phyloP scores from a whole-genome alignment of 1,140 invertebrate genomes.

The Drosophila biarmipes region DNA sequence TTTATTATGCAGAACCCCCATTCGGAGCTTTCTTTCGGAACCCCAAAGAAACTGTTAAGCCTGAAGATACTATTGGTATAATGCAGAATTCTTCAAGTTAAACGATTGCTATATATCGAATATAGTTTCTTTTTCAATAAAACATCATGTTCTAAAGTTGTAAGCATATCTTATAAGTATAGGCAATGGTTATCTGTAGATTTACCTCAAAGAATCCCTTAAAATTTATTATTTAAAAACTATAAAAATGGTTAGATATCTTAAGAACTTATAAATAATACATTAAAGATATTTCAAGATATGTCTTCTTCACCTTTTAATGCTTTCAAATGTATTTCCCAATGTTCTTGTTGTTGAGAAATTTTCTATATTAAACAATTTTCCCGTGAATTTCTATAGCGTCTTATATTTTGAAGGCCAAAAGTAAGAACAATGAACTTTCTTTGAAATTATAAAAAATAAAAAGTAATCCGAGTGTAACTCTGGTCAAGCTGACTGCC shows the following conservation, averaged over 20 bases:
- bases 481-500: not conserved
- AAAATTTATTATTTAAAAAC: too few species aligned
- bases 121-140: too few species aligned
- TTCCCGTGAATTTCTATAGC: not conserved
- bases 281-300: not conserved
- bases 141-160: too few species aligned
- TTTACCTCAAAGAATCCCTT: too few species aligned
- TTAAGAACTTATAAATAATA: too few species aligned
- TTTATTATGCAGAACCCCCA: constrained; percentile 34
- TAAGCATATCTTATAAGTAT: too few species aligned
- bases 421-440: constrained; percentile 2
- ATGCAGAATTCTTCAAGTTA: not conserved
- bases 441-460: constrained; percentile 3
- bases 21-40: constrained; percentile 25
- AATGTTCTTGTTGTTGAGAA: not conserved
- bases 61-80: not conserved
- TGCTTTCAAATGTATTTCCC: not conserved
- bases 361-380: not conserved
- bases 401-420: not conserved
- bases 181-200: too few species aligned
- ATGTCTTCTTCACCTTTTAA: constrained; percentile 2
- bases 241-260: too few species aligned
- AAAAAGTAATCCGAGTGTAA: not conserved
- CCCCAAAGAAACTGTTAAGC: constrained; percentile 16
- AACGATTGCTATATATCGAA: too few species aligned